These are phyloP conservation scores for Hipposideros armiger DNA, from an alignment of 2,113 vertebrate species.

Conservation along the genomic window DNA sequence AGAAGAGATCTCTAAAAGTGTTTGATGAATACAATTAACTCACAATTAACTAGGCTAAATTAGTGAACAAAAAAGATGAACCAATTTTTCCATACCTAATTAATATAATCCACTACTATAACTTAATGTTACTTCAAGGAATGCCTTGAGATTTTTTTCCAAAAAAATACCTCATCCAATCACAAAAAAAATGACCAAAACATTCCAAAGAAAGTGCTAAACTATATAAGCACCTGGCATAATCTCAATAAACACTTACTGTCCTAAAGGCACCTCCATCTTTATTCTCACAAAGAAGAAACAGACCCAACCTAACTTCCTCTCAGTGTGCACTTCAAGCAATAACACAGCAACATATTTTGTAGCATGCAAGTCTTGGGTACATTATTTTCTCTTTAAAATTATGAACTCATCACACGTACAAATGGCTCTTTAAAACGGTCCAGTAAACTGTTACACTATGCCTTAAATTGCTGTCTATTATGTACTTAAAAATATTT, in stretches of 20 bases:
- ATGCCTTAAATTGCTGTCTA: slow-evolving; percentile 81
- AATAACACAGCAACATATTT: slow-evolving; percentile 47
- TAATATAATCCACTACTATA: slow-evolving; percentile 56
- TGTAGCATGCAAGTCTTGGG: slow-evolving; percentile 54
- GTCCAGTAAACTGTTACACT: slow-evolving; percentile 83
- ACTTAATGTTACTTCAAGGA: slow-evolving; percentile 58
- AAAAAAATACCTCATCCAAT: slow-evolving; percentile 26
- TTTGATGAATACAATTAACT: slow-evolving; percentile 70
- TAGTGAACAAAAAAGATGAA: slow-evolving; percentile 71
- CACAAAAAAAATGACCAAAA: slow-evolving; percentile 44
- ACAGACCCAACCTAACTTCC: slow-evolving; percentile 53
- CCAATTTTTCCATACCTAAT: slow-evolving; percentile 61
- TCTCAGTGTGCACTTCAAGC: slow-evolving; percentile 48
- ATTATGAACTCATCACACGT: slow-evolving; percentile 84
- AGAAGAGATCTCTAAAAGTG: slow-evolving; percentile 55
- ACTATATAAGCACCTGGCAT: background rate
- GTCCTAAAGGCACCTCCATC: background rate
- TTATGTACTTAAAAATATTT: slow-evolving; percentile 85
- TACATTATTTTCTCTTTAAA: slow-evolving; percentile 80
- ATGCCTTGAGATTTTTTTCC: slow-evolving; percentile 47
- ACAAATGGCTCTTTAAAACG: slow-evolving; percentile 84
- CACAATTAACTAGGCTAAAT: slow-evolving; percentile 73
- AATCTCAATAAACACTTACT: background rate
- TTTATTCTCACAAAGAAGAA: slow-evolving; percentile 39
- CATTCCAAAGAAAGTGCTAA: slow-evolving; percentile 48